Base-by-base conservation (phyloP, 2,888 invertebrate genomes). In the Sabatieria punctata region DNA sequence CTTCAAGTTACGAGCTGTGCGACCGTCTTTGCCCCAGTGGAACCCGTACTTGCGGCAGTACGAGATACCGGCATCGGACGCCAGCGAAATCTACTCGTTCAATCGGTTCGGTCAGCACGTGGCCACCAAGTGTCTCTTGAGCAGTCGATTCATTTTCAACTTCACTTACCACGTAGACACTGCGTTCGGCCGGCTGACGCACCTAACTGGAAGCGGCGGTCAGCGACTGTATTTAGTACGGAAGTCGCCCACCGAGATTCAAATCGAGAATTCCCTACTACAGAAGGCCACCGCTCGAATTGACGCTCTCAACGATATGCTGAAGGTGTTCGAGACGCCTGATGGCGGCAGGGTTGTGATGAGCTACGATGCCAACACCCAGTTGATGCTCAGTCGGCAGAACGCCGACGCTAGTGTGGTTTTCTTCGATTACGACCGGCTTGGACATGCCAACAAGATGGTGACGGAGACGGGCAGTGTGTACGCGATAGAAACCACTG, bases 91-190 rank as follows among this genome's bases (percentile, higher is more conserved):
- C 30, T 71, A 67, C 54, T 56, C 64, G 11, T 71, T 71, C 57
- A 70, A 70, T 53, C 56, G 67, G 25, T 88, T 86, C 63, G 95
- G 97, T 1, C 93, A 93, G 66, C 97, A 97, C 68, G 82, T 85
- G 24, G 81, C 64, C 47, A 71, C 71, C 8, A 62, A 65, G 43
- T 65, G 68, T 52, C 55, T 95, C 50, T 82, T 91, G 41, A 91
- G 91, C n/a, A 86, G 84, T 41, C 85, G 85, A 69, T 82, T 82
- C 4, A 76, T 88, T 65, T 93, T 91, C 68, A 84, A 86, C 41
- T 95, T 95, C 73, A 75, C 89, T 23, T 95, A 95, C 72, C 89
- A 86, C 56, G 86, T 91, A 0, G 91, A 91, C 64, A 91, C 91
- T 0, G 88, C 85, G 64, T 89, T 86, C 41, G 93, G 93, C 63